Evolutionary conservation across 2,113 vertebrate species (phyloP).

Genomic region (Puma concolor): DNA sequence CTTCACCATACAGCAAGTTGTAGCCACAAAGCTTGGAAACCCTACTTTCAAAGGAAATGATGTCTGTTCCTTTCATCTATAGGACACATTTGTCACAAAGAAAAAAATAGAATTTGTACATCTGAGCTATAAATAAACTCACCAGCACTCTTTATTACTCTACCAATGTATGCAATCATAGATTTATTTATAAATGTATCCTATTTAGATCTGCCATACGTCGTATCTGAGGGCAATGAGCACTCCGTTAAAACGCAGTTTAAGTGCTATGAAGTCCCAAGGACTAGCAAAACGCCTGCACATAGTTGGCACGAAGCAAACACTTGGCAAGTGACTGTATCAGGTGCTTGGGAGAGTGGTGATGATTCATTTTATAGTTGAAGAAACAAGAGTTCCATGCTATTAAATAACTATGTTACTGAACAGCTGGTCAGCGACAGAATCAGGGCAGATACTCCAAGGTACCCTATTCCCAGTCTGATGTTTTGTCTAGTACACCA

Average conservation of each 20-base stretch:
- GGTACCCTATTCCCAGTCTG: background rate
- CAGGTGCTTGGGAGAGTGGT: background rate
- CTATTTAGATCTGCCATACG: background rate
- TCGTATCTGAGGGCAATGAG: background rate
- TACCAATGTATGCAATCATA: background rate
- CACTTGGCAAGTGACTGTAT: background rate
- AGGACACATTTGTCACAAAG: background rate
- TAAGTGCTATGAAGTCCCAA: background rate
- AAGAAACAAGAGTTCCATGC: background rate
- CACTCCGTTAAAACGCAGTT: background rate
- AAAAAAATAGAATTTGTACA: background rate
- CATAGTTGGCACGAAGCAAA: background rate
- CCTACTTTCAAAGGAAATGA: background rate
- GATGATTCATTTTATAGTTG: background rate
- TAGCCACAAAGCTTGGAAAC: background rate
- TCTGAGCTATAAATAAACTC: constrained; percentile 2
- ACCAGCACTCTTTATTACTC: background rate
- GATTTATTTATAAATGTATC: background rate
- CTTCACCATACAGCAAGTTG: background rate
- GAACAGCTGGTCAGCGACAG: background rate
- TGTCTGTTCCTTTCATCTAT: background rate
- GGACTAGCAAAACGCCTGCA: background rate
- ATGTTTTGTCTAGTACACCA: background rate
- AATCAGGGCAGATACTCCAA: background rate
- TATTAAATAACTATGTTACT: background rate